Evolutionary conservation across 2,797 vertebrate genomes (phyloP).

Genomic region (Acrossocheilus wenchowensis): DNA sequence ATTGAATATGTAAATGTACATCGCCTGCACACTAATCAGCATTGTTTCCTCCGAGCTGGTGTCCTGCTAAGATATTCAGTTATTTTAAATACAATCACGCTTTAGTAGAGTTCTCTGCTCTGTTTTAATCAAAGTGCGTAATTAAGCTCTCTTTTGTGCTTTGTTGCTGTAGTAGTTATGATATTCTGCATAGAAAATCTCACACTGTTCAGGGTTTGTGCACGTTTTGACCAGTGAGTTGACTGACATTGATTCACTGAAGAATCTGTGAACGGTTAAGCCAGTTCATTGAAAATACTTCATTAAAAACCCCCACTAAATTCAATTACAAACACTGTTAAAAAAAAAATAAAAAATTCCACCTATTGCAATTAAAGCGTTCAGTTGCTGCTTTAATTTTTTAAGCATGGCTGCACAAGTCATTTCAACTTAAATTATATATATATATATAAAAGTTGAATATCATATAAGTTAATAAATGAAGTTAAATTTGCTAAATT

Average conservation of each 20-base stretch:
- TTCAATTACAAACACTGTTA: neutral
- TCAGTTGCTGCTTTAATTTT: neutral
- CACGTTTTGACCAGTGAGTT: neutral
- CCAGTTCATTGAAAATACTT: neutral
- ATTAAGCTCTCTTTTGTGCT: slow-evolving; percentile 12
- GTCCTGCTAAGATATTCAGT: slow-evolving; percentile 15
- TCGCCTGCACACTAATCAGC: slow-evolving; percentile 24
- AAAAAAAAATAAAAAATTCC: too few species aligned
- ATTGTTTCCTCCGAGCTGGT: slow-evolving; percentile 32
- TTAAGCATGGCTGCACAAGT: too few species aligned
- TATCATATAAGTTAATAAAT: neutral
- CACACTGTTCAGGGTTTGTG: neutral
- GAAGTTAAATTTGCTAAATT: neutral
- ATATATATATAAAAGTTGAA: neutral
- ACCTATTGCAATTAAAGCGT: neutral
- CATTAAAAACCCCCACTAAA: neutral
- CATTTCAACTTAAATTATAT: neutral
- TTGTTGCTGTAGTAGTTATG: neutral
- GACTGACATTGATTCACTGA: neutral
- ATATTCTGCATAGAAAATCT: neutral
- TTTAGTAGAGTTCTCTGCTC: slow-evolving; percentile 2
- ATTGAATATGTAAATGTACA: slow-evolving; percentile 36
- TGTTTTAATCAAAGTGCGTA: slow-evolving; percentile 10
- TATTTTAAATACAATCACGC: slow-evolving; percentile 38
- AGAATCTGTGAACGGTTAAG: neutral